phyloP scores from a whole-genome alignment of 2,888 invertebrate species.

The Acrocyrtus sp. region DNA sequence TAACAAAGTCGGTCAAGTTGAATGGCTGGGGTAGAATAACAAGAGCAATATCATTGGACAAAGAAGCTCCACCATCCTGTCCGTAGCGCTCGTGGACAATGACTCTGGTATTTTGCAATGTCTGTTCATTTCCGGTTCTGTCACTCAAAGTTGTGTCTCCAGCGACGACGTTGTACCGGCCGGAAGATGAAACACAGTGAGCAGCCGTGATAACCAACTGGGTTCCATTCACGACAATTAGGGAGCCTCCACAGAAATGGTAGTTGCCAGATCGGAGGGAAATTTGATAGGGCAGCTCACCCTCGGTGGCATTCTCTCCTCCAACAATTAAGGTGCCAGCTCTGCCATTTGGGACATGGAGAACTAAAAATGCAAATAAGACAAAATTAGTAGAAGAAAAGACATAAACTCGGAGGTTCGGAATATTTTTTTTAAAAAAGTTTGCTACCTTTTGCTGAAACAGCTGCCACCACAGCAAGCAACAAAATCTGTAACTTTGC shows the following conservation, averaged over 20 bases:
- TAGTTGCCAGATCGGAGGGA: conserved; percentile 7
- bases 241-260: conserved; percentile 31
- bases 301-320: conserved; percentile 27
- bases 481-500: too few species aligned
- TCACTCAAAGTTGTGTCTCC: conserved; percentile 27
- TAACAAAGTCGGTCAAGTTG: conserved; percentile 42
- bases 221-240: background rate
- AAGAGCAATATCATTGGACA: conserved; percentile 60
- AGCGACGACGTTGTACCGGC: conserved; percentile 31
- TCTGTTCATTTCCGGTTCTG: conserved; percentile 39
- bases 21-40: conserved; percentile 46
- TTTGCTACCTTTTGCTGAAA: too few species aligned
- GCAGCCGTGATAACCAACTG: conserved; percentile 32
- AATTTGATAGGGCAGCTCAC: conserved; percentile 47
- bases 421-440: too few species aligned
- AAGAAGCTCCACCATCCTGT: conserved; percentile 15
- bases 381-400: too few species aligned
- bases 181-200: conserved; percentile 32
- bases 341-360: too few species aligned
- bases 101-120: conserved; percentile 18
- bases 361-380: too few species aligned
- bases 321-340: too few species aligned
- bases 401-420: too few species aligned
- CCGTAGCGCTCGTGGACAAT: conserved; percentile 55
- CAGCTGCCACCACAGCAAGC: too few species aligned